phyloP scores from a whole-genome alignment of 2,113 vertebrate species.

The Chaetodon trifascialis region DNA sequence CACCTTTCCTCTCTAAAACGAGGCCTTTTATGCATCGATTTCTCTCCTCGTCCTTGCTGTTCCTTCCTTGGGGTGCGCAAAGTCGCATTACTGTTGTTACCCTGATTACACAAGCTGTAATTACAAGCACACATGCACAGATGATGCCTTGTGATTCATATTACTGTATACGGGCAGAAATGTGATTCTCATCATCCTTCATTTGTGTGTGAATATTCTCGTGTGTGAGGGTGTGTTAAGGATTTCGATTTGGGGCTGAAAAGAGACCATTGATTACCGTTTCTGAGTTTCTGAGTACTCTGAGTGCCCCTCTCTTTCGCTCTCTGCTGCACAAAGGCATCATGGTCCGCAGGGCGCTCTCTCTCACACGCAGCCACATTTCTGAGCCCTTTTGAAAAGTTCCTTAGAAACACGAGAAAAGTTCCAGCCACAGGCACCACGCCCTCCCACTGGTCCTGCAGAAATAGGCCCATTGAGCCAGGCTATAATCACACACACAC shows the following conservation, averaged over 20 bases:
- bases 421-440: conserved; percentile 81
- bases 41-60: conserved; percentile 2
- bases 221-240: conserved; percentile 25
- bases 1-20: conserved; percentile 32
- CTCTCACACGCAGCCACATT: conserved; percentile 75
- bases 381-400: conserved; percentile 81
- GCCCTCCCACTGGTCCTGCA: conserved; percentile 79
- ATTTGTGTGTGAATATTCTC: conserved; percentile 22
- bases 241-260: conserved; percentile 58
- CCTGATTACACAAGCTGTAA: conserved; percentile 69
- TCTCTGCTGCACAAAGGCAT: conserved; percentile 73
- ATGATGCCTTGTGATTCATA: conserved; percentile 69
- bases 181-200: conserved; percentile 60
- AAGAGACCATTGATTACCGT: conserved; percentile 76
- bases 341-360: conserved; percentile 70
- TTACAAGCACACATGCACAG: conserved; percentile 52
- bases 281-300: conserved; percentile 58
- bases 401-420: conserved; percentile 84
- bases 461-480: conserved; percentile 78
- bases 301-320: conserved; percentile 53
- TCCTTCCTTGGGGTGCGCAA: conserved; percentile 32
- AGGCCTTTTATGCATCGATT: conserved; percentile 43
- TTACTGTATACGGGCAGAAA: conserved; percentile 53
- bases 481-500: conserved; percentile 68
- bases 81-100: conserved; percentile 73